A percentile compares a stretch with the other conserved stretches of the same genome.
These are phyloP conservation scores for Acronicta alni DNA, from an alignment of 2,888 invertebrate genomes.

Conservation along the genomic window DNA sequence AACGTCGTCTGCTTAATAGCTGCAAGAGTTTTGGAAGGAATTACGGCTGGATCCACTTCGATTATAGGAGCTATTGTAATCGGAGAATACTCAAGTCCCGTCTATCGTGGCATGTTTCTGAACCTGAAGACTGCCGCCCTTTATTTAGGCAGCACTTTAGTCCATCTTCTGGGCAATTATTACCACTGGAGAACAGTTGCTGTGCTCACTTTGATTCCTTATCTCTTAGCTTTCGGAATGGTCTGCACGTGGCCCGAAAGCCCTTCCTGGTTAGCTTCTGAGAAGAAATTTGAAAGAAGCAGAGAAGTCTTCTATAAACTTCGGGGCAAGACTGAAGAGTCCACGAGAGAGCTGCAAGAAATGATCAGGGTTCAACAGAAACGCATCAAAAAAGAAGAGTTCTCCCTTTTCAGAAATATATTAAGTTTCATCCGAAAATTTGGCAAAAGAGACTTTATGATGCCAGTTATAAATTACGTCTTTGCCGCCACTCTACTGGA, in stretches of 20 bases:
- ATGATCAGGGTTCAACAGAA: slow-evolving; percentile 62
- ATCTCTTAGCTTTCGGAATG: slow-evolving; percentile 55
- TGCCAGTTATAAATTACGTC: slow-evolving; percentile 55
- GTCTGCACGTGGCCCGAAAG: slow-evolving; percentile 89
- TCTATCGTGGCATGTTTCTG: slow-evolving; percentile 68
- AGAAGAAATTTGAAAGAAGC: slow-evolving; percentile 79
- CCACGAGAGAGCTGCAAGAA: slow-evolving; percentile 58
- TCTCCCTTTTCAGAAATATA: background rate
- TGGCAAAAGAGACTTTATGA: slow-evolving; percentile 38
- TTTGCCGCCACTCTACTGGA: slow-evolving; percentile 58
- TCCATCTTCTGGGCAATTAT: slow-evolving; percentile 63
- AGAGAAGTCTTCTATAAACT: slow-evolving; percentile 84
- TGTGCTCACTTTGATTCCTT: slow-evolving; percentile 54
- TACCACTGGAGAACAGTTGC: slow-evolving; percentile 65
- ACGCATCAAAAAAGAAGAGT: background rate
- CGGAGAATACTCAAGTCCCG: slow-evolving; percentile 71
- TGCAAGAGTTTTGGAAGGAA: slow-evolving; percentile 69
- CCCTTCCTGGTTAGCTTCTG: slow-evolving; percentile 88
- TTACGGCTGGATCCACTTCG: slow-evolving; percentile 82
- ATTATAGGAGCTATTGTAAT: slow-evolving; percentile 69
- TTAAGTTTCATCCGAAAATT: slow-evolving; percentile 34
- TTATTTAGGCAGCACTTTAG: slow-evolving; percentile 58
- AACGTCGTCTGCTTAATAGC: slow-evolving; percentile 68
- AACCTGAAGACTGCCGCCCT: slow-evolving; percentile 65
- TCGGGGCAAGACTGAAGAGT: slow-evolving; percentile 73